Percentiles rank a stretch among this genome's conserved stretches.
phyloP scores from a whole-genome alignment of 2,113 vertebrate species.

The Mustelus asterias region DNA sequence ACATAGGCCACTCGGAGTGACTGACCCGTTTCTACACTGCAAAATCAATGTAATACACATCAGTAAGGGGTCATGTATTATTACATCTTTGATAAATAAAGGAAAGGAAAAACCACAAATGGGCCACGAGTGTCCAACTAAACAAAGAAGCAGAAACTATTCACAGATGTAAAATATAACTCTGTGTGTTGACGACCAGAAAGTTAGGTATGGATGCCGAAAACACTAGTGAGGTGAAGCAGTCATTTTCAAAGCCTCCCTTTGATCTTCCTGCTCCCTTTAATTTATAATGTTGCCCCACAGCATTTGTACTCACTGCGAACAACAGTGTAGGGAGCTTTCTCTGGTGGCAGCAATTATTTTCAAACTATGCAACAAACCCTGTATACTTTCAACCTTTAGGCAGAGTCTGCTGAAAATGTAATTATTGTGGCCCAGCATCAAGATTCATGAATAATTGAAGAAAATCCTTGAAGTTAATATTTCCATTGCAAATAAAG shows the following conservation, averaged over 20 bases:
- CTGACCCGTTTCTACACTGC: not conserved
- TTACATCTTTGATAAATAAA: not conserved
- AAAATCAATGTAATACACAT: not conserved
- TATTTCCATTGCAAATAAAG: not conserved
- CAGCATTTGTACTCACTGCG: not conserved
- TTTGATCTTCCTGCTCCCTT: not conserved
- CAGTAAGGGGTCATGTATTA: not conserved
- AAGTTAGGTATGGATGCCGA: not conserved
- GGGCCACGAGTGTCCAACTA: too few relatives aligned
- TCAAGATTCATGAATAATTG: not conserved
- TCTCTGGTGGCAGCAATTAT: not conserved
- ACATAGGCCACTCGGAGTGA: not conserved
- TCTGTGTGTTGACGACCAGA: not conserved
- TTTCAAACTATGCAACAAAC: not conserved
- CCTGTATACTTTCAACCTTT: not conserved
- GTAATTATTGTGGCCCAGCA: not conserved
- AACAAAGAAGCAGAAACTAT: not conserved
- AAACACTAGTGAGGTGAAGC: not conserved
- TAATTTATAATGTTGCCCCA: conserved; percentile 27
- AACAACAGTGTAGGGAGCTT: not conserved
- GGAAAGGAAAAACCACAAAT: not conserved
- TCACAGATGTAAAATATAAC: not conserved
- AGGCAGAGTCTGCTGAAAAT: not conserved
- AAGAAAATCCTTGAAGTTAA: conserved; percentile 4
- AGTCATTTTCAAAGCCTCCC: not conserved